Percentiles rank a stretch among this genome's conserved stretches.
These are phyloP conservation scores for Lepidonotus clava DNA, from an alignment of 2,888 invertebrate species.

Conservation along the genomic window DNA sequence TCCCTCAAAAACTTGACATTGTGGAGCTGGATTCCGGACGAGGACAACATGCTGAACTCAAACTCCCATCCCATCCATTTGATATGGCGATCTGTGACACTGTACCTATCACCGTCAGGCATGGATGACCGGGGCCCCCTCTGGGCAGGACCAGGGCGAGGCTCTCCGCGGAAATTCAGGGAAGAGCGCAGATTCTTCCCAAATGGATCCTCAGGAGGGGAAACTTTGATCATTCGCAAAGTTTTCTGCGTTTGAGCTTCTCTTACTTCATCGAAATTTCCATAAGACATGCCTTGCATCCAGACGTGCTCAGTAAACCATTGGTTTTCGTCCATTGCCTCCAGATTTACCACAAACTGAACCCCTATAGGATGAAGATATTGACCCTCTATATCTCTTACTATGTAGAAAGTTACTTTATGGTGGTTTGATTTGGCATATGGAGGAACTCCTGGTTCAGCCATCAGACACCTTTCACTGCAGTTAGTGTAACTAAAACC, in stretches of 20 bases:
- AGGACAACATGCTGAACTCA: conserved; percentile 70
- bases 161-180: background rate
- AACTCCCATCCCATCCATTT: conserved; percentile 74
- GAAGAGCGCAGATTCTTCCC: background rate
- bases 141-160: background rate
- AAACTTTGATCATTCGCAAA: background rate
- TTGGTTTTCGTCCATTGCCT: background rate
- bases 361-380: conserved; percentile 17
- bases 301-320: conserved; percentile 55
- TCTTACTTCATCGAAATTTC: conserved; percentile 37
- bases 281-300: conserved; percentile 29
- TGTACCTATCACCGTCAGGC: conserved; percentile 74
- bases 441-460: background rate
- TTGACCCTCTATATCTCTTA: background rate
- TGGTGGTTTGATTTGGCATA: background rate
- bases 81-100: conserved; percentile 70
- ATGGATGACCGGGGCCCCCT: conserved; percentile 71
- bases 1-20: conserved; percentile 47
- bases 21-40: conserved; percentile 66
- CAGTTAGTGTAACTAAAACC: background rate
- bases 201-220: background rate
- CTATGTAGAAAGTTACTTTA: background rate
- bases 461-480: background rate
- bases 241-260: background rate
- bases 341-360: conserved; percentile 11